Percentiles rank a stretch among this genome's conserved stretches.
Evolutionary conservation across 1,140 invertebrate species (phyloP).

Genomic region (Orchesella cincta): DNA sequence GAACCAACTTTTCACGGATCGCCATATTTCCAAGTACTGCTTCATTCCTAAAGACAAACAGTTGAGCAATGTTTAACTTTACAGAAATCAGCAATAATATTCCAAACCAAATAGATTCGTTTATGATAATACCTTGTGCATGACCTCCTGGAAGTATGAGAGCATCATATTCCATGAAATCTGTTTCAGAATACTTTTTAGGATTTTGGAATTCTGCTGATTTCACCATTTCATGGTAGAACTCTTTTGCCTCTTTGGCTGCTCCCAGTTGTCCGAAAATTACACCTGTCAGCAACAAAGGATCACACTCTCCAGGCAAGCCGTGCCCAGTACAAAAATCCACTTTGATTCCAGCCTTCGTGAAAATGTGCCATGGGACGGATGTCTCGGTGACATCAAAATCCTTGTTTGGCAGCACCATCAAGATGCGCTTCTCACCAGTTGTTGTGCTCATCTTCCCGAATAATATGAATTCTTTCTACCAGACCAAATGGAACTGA

Average conservation of each 20-base stretch:
- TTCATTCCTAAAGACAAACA: slow-evolving; percentile 47
- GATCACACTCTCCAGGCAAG: slow-evolving; percentile 40
- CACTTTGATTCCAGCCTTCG: slow-evolving; percentile 33
- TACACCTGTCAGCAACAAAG: slow-evolving; percentile 41
- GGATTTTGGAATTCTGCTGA: slow-evolving; percentile 41
- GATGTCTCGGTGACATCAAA: slow-evolving; percentile 46
- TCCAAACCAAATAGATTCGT: too few relatives aligned
- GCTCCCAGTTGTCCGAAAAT: slow-evolving; percentile 48
- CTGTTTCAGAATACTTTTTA: slow-evolving; percentile 21
- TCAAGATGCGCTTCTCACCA: slow-evolving; percentile 26
- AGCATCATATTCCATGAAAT: slow-evolving; percentile 45
- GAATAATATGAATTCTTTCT: neutral
- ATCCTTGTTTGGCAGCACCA: slow-evolving; percentile 42
- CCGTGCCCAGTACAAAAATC: slow-evolving; percentile 44
- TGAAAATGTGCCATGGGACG: slow-evolving; percentile 43
- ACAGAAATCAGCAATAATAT: too few relatives aligned
- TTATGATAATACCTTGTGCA: slow-evolving; percentile 41
- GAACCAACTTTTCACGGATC: slow-evolving; percentile 41
- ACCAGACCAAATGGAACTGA: neutral
- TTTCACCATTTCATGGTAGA: slow-evolving; percentile 42
- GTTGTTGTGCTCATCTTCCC: neutral
- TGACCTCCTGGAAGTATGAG: slow-evolving; percentile 48
- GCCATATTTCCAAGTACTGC: slow-evolving; percentile 42
- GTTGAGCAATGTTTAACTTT: too few relatives aligned
- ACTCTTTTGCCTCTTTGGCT: slow-evolving; percentile 36